Conservation (phyloP, 2,797 vertebrate species). For the Aulostomus chinensis region DNA sequence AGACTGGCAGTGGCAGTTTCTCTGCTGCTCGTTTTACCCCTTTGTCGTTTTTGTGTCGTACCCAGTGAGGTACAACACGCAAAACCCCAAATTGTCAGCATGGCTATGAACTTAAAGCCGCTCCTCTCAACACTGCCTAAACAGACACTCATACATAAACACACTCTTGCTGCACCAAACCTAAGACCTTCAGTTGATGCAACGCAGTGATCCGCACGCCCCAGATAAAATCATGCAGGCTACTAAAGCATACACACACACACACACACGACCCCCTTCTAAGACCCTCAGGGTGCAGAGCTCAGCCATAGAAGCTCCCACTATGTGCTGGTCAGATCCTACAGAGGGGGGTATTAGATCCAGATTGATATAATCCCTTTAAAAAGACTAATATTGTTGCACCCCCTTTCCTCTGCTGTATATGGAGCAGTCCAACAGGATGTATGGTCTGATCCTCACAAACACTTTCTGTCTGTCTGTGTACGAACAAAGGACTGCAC, state of each 20-base stretch:
- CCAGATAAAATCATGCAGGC: conserved; percentile 36
- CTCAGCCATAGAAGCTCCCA: conserved; percentile 15
- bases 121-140: conserved; percentile 10
- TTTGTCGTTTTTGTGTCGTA: too few relatives aligned
- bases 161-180: conserved; percentile 21
- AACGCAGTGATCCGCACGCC: conserved; percentile 34
- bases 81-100: too few relatives aligned
- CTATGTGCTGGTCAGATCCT: not conserved
- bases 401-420: not conserved
- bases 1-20: too few relatives aligned
- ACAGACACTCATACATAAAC: conserved; percentile 2
- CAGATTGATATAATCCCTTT: conserved; percentile 43
- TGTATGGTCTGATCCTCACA: too few relatives aligned
- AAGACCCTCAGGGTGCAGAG: conserved; percentile 6
- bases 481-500: too few relatives aligned
- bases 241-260: too few relatives aligned
- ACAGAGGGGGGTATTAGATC: not conserved
- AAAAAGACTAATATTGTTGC: conserved; percentile 38
- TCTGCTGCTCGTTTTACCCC: too few relatives aligned
- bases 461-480: too few relatives aligned
- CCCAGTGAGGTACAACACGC: too few relatives aligned
- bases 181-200: conserved; percentile 36
- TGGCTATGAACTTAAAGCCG: too few relatives aligned
- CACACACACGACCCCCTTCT: not conserved
- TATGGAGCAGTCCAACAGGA: conserved; percentile 17